Evolutionary conservation across 2,888 invertebrate genomes (phyloP).

Genomic region (Sphaeridia pumilis): DNA sequence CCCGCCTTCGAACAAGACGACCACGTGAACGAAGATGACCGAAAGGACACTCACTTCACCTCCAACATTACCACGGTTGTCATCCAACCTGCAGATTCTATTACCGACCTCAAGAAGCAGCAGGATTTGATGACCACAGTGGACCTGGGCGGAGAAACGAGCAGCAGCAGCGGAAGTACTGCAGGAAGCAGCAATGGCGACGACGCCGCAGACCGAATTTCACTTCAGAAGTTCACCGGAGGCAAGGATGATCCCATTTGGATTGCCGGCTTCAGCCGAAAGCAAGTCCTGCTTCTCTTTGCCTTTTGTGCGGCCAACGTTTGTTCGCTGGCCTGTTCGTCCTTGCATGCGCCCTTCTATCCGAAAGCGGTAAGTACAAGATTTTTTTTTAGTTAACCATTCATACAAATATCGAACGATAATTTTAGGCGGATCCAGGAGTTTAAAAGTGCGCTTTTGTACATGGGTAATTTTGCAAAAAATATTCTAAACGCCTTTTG

Average conservation of each 20-base stretch:
- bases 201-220: no score
- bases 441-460: no score
- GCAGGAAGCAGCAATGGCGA: no score
- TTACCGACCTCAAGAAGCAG: not conserved
- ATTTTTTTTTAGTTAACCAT: no score
- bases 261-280: not conserved
- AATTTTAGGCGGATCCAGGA: no score
- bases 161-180: no score
- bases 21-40: not conserved
- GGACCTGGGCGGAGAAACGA: not conserved
- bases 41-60: not conserved
- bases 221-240: not conserved
- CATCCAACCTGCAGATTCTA: not conserved
- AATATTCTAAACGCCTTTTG: no score
- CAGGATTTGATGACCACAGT: not conserved
- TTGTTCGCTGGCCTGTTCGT: slow-evolving; percentile 38
- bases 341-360: slow-evolving; percentile 44
- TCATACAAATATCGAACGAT: no score
- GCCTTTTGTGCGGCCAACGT: not conserved
- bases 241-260: not conserved
- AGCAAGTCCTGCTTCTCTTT: not conserved
- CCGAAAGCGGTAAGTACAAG: slow-evolving; percentile 39
- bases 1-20: not conserved
- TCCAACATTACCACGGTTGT: not conserved
- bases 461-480: no score